Base-by-base conservation (phyloP, 2,113 vertebrate genomes). In the Carassius gibelio region DNA sequence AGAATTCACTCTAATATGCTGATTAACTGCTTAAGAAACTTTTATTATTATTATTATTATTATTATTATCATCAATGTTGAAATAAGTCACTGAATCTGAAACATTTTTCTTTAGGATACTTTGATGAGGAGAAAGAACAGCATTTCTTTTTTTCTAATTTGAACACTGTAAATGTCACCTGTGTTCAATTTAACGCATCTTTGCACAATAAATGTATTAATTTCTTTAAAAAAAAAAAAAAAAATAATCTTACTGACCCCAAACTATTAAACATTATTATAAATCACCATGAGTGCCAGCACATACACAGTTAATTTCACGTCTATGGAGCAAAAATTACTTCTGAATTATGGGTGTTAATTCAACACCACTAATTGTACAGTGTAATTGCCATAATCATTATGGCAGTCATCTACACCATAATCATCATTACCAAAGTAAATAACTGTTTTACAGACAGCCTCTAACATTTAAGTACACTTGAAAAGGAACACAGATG, bases 381-480 rank as follows among this genome's bases (percentile, higher is more conserved):
- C 15, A 21, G 23, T 50, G 2, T 78, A 21, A 62, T 26, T 17
- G 26, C 50, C 30, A 68, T 69, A 23, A 75, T 66, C 14, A 81
- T 13, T 15, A 61, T 71, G n/a, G 26, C 64, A 84, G 14, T n/a
- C 11, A n/a, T 21, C 34, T 42, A 30, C 14, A 68, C 72, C 26
- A 48, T 61, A 74, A 74, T 75, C 26, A 80, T 75, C 50, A 75
- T 26, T 6, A 72, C 26, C 50, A 26, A 38, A 17, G 34, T 8
- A 71, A 83, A 69, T 11, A 85, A 52, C 45, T 30, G 5, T 57
- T 68, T 66, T 45, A 59, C 59, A 42, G 21, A 7, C 36, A 48
- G 48, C 23, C 10, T 66, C 42, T 78, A n/a, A 83, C 23, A 66
- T 86, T 66, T 48, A 72, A 72, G 69, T 38, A 72, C 69, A 72